Percentiles rank a stretch among this genome's conserved stretches.
Evolutionary conservation across 2,888 invertebrate genomes (phyloP).

Genomic region (Coelinius sp.): DNA sequence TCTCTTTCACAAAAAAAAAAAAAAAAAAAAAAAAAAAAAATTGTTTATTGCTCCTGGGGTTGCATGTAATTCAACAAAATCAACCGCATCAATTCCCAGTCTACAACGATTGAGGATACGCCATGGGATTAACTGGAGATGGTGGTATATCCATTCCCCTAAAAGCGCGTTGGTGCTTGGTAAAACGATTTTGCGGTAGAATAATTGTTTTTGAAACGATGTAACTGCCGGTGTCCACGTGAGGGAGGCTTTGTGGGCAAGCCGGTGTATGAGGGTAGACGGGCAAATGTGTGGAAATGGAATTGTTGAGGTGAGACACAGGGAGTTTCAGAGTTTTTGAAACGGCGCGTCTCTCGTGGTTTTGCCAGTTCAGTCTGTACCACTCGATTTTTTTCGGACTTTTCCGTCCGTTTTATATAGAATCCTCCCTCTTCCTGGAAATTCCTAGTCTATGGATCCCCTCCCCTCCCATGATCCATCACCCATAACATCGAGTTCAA

Average conservation of each 20-base stretch:
- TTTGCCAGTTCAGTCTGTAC: slow-evolving; percentile 27
- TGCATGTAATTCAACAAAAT: slow-evolving; percentile 23
- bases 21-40: background rate
- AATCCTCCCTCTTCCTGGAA: background rate
- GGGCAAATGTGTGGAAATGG: slow-evolving; percentile 28
- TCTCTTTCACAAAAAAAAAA: background rate
- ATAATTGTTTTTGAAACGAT: slow-evolving; percentile 47
- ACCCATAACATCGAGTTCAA: slow-evolving; percentile 40
- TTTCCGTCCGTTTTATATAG: background rate
- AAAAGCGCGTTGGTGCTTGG: slow-evolving; percentile 36
- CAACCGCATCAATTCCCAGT: slow-evolving; percentile 33
- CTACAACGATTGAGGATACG: slow-evolving; percentile 10
- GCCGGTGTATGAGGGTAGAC: slow-evolving; percentile 19
- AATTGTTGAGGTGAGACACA: slow-evolving; percentile 22
- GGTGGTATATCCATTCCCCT: slow-evolving; percentile 13
- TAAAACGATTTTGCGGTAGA: slow-evolving; percentile 49
- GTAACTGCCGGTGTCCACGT: slow-evolving; percentile 6
- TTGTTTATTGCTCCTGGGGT: background rate
- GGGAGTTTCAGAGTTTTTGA: slow-evolving; percentile 9
- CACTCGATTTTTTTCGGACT: slow-evolving; percentile 44
- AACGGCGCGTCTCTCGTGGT: slow-evolving; percentile 15
- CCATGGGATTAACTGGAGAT: slow-evolving; percentile 27
- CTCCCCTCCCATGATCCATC: slow-evolving; percentile 48
- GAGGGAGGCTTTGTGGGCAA: background rate
- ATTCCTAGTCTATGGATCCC: slow-evolving; percentile 2